phyloP scores from a whole-genome alignment of 2,888 invertebrate species.

The Azorinus chamasolen region DNA sequence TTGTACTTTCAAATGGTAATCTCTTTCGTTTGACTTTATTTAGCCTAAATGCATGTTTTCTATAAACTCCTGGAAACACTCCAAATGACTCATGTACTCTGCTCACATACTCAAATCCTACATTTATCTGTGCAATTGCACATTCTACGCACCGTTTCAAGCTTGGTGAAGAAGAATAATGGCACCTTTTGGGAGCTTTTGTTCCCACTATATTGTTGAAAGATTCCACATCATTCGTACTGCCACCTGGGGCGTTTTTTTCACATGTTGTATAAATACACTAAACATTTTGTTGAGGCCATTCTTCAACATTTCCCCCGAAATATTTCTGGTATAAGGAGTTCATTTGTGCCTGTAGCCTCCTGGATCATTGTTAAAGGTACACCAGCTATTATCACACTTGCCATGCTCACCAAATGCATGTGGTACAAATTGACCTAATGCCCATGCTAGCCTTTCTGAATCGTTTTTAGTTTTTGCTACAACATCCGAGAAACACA shows the following conservation, averaged over 20 bases:
- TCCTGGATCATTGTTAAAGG: constrained; percentile 12
- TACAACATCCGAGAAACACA: constrained; percentile 28
- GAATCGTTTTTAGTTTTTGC: constrained; percentile 24
- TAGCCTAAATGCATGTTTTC: background rate
- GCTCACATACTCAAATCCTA: constrained; percentile 27
- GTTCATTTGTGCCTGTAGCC: constrained; percentile 21
- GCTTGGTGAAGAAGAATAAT: constrained; percentile 33
- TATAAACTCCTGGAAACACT: constrained; percentile 7
- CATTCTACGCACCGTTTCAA: constrained; percentile 19
- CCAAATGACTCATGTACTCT: constrained; percentile 7
- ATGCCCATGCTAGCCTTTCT: constrained; percentile 7
- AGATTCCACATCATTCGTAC: constrained; percentile 25
- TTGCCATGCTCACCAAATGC: constrained; percentile 27
- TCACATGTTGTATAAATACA: constrained; percentile 20
- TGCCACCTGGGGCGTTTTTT: constrained; percentile 41
- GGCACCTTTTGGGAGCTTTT: constrained; percentile 42
- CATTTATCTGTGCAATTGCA: constrained; percentile 33
- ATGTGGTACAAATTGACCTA: constrained; percentile 28
- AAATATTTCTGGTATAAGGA: constrained; percentile 26
- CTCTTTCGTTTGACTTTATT: background rate
- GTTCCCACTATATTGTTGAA: constrained; percentile 32
- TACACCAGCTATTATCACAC: constrained; percentile 42
- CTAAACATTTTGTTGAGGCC: constrained; percentile 19
- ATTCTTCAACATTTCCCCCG: constrained; percentile 15
- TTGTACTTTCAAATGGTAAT: constrained; percentile 7